Evolutionary conservation across 2,797 vertebrate genomes (phyloP).

Genomic region (Craterocephalus amniculus): DNA sequence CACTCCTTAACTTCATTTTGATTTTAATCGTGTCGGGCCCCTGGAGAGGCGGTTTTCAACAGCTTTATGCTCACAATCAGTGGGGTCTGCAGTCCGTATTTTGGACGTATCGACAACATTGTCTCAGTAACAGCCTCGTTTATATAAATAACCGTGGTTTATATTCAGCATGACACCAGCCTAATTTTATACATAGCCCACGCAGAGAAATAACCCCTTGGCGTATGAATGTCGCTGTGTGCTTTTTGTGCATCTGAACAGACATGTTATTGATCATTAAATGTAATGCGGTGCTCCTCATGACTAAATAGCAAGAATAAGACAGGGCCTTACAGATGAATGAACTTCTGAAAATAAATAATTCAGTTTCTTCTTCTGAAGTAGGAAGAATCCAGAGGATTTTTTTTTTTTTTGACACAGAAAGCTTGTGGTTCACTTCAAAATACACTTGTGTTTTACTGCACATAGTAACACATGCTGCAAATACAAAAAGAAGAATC

Average conservation of each 20-base stretch:
- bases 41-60: conserved; percentile 34
- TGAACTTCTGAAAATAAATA: conserved; percentile 16
- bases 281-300: not conserved
- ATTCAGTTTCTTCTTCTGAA: conserved; percentile 22
- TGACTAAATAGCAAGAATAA: not conserved
- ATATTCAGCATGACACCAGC: conserved; percentile 76
- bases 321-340: conserved; percentile 12
- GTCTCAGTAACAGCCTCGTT: conserved; percentile 70
- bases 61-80: conserved; percentile 47
- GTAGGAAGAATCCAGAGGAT: not conserved
- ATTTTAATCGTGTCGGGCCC: conserved; percentile 37
- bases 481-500: conserved; percentile 16
- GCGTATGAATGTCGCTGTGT: conserved; percentile 50
- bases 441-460: conserved; percentile 26
- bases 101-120: conserved; percentile 62
- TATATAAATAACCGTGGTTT: conserved; percentile 80
- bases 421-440: conserved; percentile 8
- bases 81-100: conserved; percentile 29
- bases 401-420: conserved; percentile 19
- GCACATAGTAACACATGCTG: conserved; percentile 24
- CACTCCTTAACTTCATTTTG: conserved; percentile 27
- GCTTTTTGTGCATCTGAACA: conserved; percentile 19
- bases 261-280: conserved; percentile 25
- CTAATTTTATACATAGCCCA: conserved; percentile 76
- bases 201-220: conserved; percentile 54